Percentiles rank a stretch among this genome's conserved stretches.
Evolutionary conservation across 2,888 invertebrate genomes (phyloP).

Genomic region (Zaprionus obscuricornis): DNA sequence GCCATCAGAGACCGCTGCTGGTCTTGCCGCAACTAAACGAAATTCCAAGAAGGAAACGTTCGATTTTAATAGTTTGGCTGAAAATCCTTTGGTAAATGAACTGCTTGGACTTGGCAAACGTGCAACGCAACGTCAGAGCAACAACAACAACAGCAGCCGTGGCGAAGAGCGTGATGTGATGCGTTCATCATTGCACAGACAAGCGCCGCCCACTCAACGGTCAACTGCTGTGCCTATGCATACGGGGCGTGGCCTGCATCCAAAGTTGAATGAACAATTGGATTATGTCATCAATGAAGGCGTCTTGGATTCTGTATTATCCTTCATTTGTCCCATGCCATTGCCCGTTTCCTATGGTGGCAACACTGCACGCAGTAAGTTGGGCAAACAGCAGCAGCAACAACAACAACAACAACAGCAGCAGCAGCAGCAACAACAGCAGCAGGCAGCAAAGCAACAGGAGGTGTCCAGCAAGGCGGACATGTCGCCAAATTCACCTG

Average conservation of each 20-base stretch:
- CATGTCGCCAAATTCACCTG: slow-evolving; percentile 22
- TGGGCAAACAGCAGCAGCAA: slow-evolving; percentile 15
- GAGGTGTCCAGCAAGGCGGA: slow-evolving; percentile 18
- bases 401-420: slow-evolving; percentile 19
- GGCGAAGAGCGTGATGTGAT: no score
- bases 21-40: slow-evolving; percentile 35
- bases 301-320: slow-evolving; percentile 91
- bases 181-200: no score
- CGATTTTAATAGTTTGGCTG: slow-evolving; percentile 79
- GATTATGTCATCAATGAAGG: slow-evolving; percentile 90
- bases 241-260: slow-evolving; percentile 68
- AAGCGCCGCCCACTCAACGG: no score
- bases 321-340: slow-evolving; percentile 86
- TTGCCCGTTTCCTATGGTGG: slow-evolving; percentile 44
- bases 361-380: slow-evolving; percentile 28
- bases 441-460: slow-evolving; percentile 12
- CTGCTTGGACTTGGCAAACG: slow-evolving; percentile 64
- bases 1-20: slow-evolving; percentile 45
- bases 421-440: slow-evolving; percentile 7
- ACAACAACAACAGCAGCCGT: slow-evolving; percentile 19
- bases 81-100: slow-evolving; percentile 80
- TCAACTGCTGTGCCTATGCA: no score
- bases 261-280: slow-evolving; percentile 78
- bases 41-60: slow-evolving; percentile 65
- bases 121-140: slow-evolving; percentile 10